A percentile compares a stretch with the other conserved stretches of the same genome.
Conservation (phyloP, 2,113 vertebrate genomes). For the Misgurnus mizolepis region DNA sequence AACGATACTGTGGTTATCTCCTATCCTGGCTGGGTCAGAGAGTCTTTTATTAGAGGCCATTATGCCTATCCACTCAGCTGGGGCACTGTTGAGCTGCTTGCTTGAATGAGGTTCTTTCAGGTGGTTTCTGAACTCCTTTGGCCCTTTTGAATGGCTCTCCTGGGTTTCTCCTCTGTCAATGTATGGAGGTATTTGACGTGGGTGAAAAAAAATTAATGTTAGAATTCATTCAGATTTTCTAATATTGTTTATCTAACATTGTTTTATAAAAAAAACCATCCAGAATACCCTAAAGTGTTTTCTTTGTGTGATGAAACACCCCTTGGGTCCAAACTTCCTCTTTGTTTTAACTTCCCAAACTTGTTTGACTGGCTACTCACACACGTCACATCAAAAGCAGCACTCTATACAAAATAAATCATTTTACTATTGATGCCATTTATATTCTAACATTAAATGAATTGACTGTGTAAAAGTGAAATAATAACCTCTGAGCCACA, state of each 20-base stretch:
- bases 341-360: not conserved
- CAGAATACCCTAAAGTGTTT: constrained; percentile 50
- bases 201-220: constrained; percentile 25
- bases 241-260: not conserved
- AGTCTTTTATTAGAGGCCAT: not conserved
- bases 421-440: not conserved
- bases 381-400: constrained; percentile 9
- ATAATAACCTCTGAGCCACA: constrained; percentile 55
- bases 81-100: constrained; percentile 7
- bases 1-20: not conserved
- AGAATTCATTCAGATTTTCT: constrained; percentile 10
- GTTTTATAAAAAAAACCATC: not conserved
- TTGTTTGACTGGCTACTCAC: not conserved
- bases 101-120: not conserved
- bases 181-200: constrained; percentile 32
- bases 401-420: not conserved
- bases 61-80: constrained; percentile 1
- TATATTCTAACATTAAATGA: not conserved
- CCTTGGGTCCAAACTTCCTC: not conserved
- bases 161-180: constrained; percentile 17
- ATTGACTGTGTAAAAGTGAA: not conserved
- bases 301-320: constrained; percentile 17
- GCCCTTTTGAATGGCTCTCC: not conserved
- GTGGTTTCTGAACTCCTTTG: not conserved
- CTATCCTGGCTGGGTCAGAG: not conserved